Evolutionary conservation across 35 echinoderm and acorn worm genomes (phyloP).

Genomic region (Anneissia japonica): DNA sequence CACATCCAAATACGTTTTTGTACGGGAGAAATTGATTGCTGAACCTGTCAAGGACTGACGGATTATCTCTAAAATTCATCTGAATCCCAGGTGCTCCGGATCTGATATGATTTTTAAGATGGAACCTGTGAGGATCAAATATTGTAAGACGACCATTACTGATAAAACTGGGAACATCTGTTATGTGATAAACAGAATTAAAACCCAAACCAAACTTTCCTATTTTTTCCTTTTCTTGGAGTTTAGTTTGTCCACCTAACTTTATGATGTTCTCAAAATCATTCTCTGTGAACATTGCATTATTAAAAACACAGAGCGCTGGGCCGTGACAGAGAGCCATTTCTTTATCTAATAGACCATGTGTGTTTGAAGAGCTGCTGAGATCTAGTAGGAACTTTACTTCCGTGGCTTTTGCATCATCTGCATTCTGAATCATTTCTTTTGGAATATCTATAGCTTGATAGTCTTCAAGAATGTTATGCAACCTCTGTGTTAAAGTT

Average conservation of each 20-base stretch:
- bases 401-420: constrained; percentile 61
- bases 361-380: neutral
- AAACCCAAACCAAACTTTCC: constrained; percentile 92
- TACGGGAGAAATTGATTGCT: constrained; percentile 46
- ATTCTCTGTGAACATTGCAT: constrained; percentile 55
- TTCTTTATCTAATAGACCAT: constrained; percentile 17
- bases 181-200: constrained; percentile 79
- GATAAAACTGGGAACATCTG: constrained; percentile 71
- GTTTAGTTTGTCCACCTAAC: constrained; percentile 57
- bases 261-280: constrained; percentile 68
- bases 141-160: constrained; percentile 40
- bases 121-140: constrained; percentile 64
- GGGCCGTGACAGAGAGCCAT: constrained; percentile 52
- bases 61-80: constrained; percentile 18
- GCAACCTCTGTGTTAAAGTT: constrained; percentile 3
- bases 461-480: constrained; percentile 9
- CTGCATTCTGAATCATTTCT: constrained; percentile 79
- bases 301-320: constrained; percentile 74
- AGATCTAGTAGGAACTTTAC: constrained; percentile 16
- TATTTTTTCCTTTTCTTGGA: constrained; percentile 45
- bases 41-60: neutral
- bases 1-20: constrained; percentile 66
- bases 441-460: constrained; percentile 34
- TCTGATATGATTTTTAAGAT: constrained; percentile 19
- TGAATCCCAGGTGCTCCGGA: constrained; percentile 11